phyloP scores from a whole-genome alignment of 2,797 vertebrate genomes.

The Propithecus perrieri region DNA sequence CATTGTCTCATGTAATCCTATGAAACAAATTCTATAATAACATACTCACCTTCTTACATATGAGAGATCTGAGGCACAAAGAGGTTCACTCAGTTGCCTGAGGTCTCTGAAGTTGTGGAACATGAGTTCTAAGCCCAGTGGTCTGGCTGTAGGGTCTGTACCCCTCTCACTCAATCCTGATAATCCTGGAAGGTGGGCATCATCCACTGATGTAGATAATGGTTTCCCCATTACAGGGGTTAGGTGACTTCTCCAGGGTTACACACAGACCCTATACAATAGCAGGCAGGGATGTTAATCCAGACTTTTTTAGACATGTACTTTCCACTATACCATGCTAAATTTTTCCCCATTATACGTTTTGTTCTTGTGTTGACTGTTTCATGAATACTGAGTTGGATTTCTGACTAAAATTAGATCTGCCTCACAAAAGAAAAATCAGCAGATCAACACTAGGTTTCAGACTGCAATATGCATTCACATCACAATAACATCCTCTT shows the following conservation, averaged over 20 bases:
- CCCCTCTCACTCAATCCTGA: background rate
- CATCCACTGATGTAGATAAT: background rate
- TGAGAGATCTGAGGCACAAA: background rate
- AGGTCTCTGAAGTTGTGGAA: background rate
- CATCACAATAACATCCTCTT: background rate
- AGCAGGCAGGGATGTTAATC: background rate
- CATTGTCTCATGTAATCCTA: background rate
- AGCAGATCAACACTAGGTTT: background rate
- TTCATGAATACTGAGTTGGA: constrained; percentile 47
- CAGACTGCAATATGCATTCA: background rate
- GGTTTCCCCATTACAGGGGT: background rate
- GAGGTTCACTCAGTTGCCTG: background rate
- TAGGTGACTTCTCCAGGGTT: background rate
- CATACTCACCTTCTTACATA: background rate
- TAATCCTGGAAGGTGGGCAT: background rate
- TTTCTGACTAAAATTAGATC: constrained; percentile 53
- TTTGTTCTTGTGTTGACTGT: constrained; percentile 39
- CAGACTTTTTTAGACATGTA: background rate
- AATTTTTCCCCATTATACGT: background rate
- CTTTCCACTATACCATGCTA: background rate
- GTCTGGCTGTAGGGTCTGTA: background rate
- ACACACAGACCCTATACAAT: background rate
- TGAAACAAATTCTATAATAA: background rate
- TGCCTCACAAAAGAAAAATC: constrained; percentile 49
- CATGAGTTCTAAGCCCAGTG: background rate